Evolutionary conservation across 2,888 invertebrate genomes (phyloP), one percentile per base, ranked within the genome.

Genomic region (Aspidapion aeneum): DNA sequence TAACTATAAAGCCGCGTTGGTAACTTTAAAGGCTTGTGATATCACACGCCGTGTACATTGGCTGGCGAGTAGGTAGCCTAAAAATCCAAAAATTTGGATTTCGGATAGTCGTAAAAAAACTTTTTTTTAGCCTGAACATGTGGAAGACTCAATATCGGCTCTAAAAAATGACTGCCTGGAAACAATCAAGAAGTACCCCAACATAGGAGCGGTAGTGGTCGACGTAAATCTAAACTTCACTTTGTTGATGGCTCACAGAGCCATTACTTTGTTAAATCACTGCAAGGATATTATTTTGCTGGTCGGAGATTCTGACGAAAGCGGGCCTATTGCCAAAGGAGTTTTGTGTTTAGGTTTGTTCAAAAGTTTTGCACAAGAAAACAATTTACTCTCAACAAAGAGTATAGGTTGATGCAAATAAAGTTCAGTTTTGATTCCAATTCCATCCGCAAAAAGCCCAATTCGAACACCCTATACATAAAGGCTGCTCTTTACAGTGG

Each of bases 191-290:
- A 35, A 35, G 12, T 35, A 35, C 12, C 3, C 35, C 35, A 35
- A 35, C 12, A 52, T 66, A 1, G 66, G 64, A 50, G 62, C 62
- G 12, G 60, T 66, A 1, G 22, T 62, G 21, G 18, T 64, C 21
- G 63, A 63, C 50, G 18, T 50, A 2, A 58, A 64, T 50, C 19
- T 62, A 0, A 66, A 66, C 21, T 54, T 55, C 17, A 17, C 18
- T 9, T 35, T 50, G 12, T 57, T 55, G 22, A 21, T 51, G 1
- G 3, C 60, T 17, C 66, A 66, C 22, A 55, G 55, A 5, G 64
- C 62, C 3, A 19, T 61, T 35, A 49, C 56, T 35, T 49, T 66
- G 21, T 50, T 66, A 49, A 57, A 64, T 21, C 55, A 60, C n/a
- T 48, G 22, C 12, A 21, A 61, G n/a, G 57, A 62, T 51, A 61